A percentile compares a stretch with the other conserved stretches of the same genome.
Conservation (phyloP, 2,113 vertebrate species). For the Eurypyga helias region DNA sequence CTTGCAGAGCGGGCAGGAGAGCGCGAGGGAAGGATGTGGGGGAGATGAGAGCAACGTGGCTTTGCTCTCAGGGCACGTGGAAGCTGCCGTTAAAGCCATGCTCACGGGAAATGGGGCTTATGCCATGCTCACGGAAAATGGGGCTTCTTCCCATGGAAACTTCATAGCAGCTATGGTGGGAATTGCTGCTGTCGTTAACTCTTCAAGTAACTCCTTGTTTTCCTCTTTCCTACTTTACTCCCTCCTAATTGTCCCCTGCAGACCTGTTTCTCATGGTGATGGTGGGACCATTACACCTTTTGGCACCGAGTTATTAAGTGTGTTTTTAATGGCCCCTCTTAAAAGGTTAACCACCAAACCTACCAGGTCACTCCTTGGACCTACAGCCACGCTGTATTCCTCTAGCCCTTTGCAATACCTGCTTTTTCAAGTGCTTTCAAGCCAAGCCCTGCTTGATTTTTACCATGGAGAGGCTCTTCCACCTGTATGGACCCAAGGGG, state of each 20-base stretch:
- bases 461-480: not conserved
- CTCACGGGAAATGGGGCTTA: fast-evolving
- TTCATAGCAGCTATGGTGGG: not conserved
- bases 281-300: not conserved
- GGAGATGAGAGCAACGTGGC: fast-evolving
- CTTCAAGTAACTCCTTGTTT: not conserved
- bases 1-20: too few relatives aligned
- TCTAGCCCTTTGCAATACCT: not conserved
- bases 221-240: not conserved
- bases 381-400: not conserved
- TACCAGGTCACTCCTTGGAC: not conserved
- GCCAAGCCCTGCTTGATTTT: not conserved
- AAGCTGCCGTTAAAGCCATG: not conserved
- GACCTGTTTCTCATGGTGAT: not conserved
- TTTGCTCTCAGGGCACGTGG: not conserved
- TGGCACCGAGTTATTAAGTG: not conserved
- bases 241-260: not conserved
- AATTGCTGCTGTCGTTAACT: not conserved
- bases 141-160: not conserved
- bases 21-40: not conserved
- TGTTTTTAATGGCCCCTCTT: not conserved
- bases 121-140: fast-evolving
- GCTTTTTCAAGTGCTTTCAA: not conserved
- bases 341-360: not conserved
- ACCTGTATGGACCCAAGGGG: fast-evolving